Conservation (phyloP, 2,113 vertebrate species). For the Paedocypris sp. region DNA sequence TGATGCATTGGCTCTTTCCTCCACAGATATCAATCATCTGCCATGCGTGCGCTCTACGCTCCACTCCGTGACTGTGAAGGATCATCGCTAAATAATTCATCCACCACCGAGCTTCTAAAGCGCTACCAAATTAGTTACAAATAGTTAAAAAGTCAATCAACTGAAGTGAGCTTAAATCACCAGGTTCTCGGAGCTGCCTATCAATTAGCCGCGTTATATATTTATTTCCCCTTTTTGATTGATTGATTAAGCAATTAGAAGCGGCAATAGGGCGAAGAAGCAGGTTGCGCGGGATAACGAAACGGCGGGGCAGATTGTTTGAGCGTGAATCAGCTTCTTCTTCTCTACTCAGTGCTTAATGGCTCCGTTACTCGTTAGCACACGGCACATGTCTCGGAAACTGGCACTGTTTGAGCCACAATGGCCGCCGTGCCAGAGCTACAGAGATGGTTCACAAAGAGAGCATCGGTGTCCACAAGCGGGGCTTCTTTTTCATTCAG, state of each 20-base stretch:
- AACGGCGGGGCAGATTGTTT: neutral
- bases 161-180: constrained; percentile 1
- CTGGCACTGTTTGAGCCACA: constrained; percentile 34
- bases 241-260: constrained; percentile 12
- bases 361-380: constrained; percentile 7
- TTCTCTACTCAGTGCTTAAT: neutral
- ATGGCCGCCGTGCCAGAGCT: constrained; percentile 48
- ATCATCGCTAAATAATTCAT: constrained; percentile 17
- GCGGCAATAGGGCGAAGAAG: neutral
- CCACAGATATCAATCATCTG: constrained; percentile 2
- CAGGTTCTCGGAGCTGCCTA: neutral
- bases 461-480: neutral
- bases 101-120: neutral
- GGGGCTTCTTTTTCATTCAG: no score
- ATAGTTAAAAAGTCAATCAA: constrained; percentile 18
- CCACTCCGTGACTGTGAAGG: neutral
- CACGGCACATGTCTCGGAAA: constrained; percentile 5
- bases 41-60: neutral
- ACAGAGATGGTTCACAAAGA: constrained; percentile 41
- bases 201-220: neutral
- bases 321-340: neutral
- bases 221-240: no score
- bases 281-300: neutral
- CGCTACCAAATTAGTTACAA: neutral
- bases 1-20: neutral